Evolutionary conservation across 2,113 vertebrate genomes (phyloP).

Genomic region (Tragelaphus strepsiceros): DNA sequence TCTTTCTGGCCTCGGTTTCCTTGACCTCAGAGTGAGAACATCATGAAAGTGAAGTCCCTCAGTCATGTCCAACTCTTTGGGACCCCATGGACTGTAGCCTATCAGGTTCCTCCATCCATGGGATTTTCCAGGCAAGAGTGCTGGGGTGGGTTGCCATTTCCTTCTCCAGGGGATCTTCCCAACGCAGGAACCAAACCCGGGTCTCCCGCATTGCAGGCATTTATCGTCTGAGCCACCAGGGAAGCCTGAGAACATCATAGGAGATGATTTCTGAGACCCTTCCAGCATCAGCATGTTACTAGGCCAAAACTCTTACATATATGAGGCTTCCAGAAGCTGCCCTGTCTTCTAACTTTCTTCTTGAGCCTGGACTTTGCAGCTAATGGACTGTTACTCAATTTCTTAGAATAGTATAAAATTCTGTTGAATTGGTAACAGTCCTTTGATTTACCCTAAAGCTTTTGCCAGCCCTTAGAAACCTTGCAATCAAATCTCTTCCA

Average conservation of each 20-base stretch:
- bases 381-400: constrained; percentile 45
- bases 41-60: no score
- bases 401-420: constrained; percentile 54
- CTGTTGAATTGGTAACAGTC: constrained; percentile 37
- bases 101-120: no score
- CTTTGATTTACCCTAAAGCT: constrained; percentile 58
- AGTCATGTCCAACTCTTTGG: no score
- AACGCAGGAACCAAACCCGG: no score
- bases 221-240: no score
- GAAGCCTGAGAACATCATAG: background rate
- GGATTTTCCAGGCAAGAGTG: no score
- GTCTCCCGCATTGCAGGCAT: no score
- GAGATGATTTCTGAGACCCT: background rate
- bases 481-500: constrained; percentile 47
- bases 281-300: background rate
- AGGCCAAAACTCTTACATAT: background rate
- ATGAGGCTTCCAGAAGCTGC: background rate
- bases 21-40: background rate
- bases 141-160: no score
- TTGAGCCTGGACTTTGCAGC: constrained; percentile 14
- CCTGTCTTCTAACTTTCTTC: constrained; percentile 32
- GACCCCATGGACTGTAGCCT: no score
- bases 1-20: background rate
- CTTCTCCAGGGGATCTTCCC: no score
- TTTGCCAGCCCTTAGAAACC: constrained; percentile 43